phyloP scores from a whole-genome alignment of 1,140 invertebrate species.

The Diachasma alloeum region DNA sequence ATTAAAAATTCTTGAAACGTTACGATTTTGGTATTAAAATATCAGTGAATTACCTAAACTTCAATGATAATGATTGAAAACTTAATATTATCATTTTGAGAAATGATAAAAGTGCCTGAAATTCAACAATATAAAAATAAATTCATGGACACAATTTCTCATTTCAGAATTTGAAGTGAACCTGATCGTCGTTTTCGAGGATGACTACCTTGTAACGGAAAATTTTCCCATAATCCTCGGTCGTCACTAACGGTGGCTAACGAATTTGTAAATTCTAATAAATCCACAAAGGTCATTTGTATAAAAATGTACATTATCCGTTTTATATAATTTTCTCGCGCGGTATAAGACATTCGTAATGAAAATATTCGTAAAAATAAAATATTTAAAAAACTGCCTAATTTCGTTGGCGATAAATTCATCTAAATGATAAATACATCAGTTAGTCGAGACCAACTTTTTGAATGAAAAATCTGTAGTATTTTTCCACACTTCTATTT shows the following conservation, averaged over 20 bases:
- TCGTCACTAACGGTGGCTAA: slow-evolving; percentile 59
- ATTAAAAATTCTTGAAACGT: no score
- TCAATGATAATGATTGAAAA: background rate
- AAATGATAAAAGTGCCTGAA: no score
- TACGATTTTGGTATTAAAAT: no score
- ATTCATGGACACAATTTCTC: slow-evolving; percentile 46
- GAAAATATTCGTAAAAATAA: background rate
- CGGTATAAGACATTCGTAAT: background rate
- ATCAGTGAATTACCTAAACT: background rate
- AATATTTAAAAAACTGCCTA: background rate
- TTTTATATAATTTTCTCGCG: background rate
- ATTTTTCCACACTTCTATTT: slow-evolving; percentile 61
- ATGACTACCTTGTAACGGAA: slow-evolving; percentile 94
- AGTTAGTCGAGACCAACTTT: slow-evolving; percentile 49
- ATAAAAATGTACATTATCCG: slow-evolving; percentile 9
- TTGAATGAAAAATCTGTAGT: slow-evolving; percentile 57
- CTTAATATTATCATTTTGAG: no score
- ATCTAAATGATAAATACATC: background rate
- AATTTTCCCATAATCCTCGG: slow-evolving; percentile 90
- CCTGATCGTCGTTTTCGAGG: slow-evolving; percentile 90
- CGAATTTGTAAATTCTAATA: slow-evolving; percentile 30
- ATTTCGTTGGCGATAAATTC: background rate
- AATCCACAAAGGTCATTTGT: slow-evolving; percentile 18
- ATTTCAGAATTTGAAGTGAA: slow-evolving; percentile 96
- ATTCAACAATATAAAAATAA: slow-evolving; percentile 19